Percentiles rank a stretch among this genome's conserved stretches.
Evolutionary conservation across 2,888 invertebrate genomes (phyloP).

Genomic region (Mimachlamys varia): DNA sequence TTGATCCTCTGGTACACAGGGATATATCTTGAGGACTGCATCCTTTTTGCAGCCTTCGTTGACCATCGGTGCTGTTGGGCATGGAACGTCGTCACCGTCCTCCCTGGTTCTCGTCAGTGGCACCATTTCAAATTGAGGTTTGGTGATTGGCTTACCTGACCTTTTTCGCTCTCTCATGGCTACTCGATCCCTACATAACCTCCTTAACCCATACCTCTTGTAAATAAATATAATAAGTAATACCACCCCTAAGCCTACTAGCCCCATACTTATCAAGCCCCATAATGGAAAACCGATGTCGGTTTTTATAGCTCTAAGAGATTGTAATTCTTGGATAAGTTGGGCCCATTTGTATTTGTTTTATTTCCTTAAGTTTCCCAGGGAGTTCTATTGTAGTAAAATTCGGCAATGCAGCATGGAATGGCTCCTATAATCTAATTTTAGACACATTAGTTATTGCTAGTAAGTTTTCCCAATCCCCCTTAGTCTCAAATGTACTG

Average conservation of each 20-base stretch:
- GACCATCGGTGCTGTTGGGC: not conserved
- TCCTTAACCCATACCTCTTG: not conserved
- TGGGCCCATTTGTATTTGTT: not conserved
- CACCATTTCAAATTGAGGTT: not conserved
- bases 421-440: not conserved
- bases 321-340: not conserved
- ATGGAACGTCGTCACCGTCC: not conserved
- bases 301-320: not conserved
- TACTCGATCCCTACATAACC: too few species aligned
- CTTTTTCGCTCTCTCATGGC: too few species aligned
- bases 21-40: too few species aligned
- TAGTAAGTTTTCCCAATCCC: not conserved
- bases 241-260: not conserved
- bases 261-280: not conserved
- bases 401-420: not conserved
- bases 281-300: not conserved
- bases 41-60: not conserved
- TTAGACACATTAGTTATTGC: not conserved
- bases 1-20: too few species aligned
- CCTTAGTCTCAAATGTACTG: not conserved
- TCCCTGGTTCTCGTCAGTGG: not conserved
- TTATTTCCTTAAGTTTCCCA: not conserved
- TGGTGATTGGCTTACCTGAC: too few species aligned
- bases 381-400: not conserved
- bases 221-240: not conserved